phyloP scores from a whole-genome alignment of 2,888 invertebrate species.

The Aspidiotus rigidus region DNA sequence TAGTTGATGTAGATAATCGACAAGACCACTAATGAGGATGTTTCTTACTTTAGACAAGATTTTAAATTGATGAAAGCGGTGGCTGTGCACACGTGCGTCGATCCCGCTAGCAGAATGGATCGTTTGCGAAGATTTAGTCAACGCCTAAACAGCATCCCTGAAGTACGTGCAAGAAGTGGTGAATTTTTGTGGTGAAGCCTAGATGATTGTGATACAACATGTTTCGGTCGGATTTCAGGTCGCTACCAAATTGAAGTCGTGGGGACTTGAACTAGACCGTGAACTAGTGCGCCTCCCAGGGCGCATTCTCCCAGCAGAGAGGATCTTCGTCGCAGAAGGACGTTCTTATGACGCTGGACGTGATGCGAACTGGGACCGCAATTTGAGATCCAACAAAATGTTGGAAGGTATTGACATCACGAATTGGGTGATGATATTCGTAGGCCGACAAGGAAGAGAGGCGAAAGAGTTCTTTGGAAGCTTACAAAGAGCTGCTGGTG shows the following conservation, averaged over 20 bases:
- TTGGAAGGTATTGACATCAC: slow-evolving; percentile 41
- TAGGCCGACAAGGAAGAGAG: slow-evolving; percentile 32
- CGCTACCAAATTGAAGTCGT: slow-evolving; percentile 54
- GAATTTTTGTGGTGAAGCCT: no score
- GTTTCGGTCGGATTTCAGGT: slow-evolving; percentile 34
- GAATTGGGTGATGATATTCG: slow-evolving; percentile 45
- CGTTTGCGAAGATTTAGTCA: slow-evolving; percentile 59
- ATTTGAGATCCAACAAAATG: slow-evolving; percentile 51
- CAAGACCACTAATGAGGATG: no score
- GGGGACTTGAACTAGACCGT: slow-evolving; percentile 62
- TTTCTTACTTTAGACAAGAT: slow-evolving; percentile 43
- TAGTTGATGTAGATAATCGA: no score
- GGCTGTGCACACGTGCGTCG: slow-evolving; percentile 63
- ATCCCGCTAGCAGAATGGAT: slow-evolving; percentile 56
- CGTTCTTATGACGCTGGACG: slow-evolving; percentile 44
- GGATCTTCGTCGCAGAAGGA: slow-evolving; percentile 46
- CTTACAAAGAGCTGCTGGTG: slow-evolving; percentile 44
- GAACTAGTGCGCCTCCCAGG: slow-evolving; percentile 57
- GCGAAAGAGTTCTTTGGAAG: neutral
- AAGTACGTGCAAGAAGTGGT: slow-evolving; percentile 39
- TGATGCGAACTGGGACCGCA: slow-evolving; percentile 68
- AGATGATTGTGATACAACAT: no score
- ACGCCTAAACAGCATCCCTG: slow-evolving; percentile 49
- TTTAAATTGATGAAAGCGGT: slow-evolving; percentile 61
- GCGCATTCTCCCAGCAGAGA: slow-evolving; percentile 57